A percentile compares a stretch with the other conserved stretches of the same genome.
These are phyloP conservation scores for Heliconius cydno DNA, from an alignment of 2,888 invertebrate genomes.

Conservation along the genomic window DNA sequence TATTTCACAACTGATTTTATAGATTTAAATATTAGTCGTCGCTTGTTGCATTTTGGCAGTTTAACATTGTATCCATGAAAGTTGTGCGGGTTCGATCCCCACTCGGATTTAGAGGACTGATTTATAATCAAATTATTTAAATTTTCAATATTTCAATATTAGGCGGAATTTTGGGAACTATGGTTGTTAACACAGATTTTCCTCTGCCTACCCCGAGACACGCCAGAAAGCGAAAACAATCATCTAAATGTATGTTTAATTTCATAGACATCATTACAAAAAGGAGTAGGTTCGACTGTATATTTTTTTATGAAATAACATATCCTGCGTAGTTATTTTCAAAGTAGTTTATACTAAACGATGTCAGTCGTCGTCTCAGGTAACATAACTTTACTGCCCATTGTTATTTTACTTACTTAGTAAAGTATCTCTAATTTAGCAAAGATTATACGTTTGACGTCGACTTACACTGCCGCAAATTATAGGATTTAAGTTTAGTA, in stretches of 20 bases:
- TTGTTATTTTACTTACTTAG: constrained; percentile 20
- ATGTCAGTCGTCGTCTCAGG: background rate
- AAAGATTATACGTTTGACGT: constrained; percentile 11
- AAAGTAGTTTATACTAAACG: background rate
- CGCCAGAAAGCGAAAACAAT: too few relatives aligned
- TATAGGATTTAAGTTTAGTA: background rate
- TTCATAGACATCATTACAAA: background rate
- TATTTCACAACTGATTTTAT: too few relatives aligned
- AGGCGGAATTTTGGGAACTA: too few relatives aligned
- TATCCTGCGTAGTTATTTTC: background rate
- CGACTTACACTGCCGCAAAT: constrained; percentile 9
- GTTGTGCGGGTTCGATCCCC: too few relatives aligned
- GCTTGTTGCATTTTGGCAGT: too few relatives aligned
- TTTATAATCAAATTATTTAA: too few relatives aligned
- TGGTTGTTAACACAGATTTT: too few relatives aligned
- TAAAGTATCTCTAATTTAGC: constrained; percentile 24
- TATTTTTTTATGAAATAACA: background rate
- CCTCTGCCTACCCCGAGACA: background rate
- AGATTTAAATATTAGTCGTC: too few relatives aligned
- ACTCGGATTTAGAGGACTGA: too few relatives aligned
- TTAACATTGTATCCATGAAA: too few relatives aligned
- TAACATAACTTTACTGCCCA: constrained; percentile 8
- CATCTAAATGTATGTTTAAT: background rate
- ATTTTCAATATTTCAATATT: too few relatives aligned
- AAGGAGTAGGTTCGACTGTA: too few relatives aligned